These are phyloP conservation scores for Solea solea DNA, from an alignment of 2,113 vertebrate species.

Conservation along the genomic window DNA sequence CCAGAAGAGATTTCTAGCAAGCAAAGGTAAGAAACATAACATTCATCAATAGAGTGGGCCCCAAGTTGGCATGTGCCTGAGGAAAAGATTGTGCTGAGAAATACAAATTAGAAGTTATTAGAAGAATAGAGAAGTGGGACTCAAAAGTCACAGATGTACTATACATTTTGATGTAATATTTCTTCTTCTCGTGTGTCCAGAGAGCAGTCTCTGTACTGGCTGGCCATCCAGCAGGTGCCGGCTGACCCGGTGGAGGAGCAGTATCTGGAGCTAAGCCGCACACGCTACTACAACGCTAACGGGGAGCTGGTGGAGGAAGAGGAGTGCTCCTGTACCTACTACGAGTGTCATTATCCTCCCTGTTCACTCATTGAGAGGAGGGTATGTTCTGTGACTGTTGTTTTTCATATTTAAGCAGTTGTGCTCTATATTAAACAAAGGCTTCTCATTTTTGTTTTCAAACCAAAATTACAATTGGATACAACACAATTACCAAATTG, in stretches of 20 bases:
- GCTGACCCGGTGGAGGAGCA: constrained; percentile 98
- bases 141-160: too few species aligned
- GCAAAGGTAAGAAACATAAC: constrained; percentile 85
- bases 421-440: too few species aligned
- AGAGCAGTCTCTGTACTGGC: constrained; percentile 98
- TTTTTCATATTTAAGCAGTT: background rate
- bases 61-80: background rate
- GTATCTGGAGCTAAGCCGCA: constrained; percentile 94
- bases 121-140: too few species aligned
- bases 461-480: too few species aligned
- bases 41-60: background rate
- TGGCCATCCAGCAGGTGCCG: constrained; percentile 98
- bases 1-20: constrained; percentile 96
- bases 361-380: constrained; percentile 97
- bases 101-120: too few species aligned
- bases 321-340: constrained; percentile 97
- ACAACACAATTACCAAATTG: too few species aligned
- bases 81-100: background rate
- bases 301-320: constrained; percentile 98
- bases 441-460: background rate
- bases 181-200: constrained; percentile 63
- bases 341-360: constrained; percentile 98
- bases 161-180: background rate
- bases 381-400: constrained; percentile 75
- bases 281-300: constrained; percentile 97